phyloP scores from a whole-genome alignment of 2,888 invertebrate species.

The Apamea crenata region DNA sequence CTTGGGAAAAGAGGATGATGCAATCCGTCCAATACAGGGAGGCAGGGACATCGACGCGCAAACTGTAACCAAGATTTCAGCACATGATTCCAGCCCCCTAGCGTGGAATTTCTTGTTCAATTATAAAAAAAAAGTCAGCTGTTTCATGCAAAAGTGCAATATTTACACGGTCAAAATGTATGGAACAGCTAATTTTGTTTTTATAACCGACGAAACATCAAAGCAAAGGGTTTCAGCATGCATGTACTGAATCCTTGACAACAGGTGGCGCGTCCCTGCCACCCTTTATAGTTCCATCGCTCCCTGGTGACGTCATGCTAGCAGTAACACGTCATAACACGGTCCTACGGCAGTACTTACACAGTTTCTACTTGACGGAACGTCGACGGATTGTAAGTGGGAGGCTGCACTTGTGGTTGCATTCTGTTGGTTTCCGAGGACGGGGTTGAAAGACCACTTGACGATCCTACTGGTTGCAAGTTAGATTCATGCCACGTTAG shows the following conservation, averaged over 20 bases:
- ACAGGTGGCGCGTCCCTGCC: not conserved
- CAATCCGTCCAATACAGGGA: not conserved
- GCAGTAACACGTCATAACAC: constrained; percentile 35
- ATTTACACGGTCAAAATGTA: not conserved
- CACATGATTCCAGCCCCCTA: not conserved
- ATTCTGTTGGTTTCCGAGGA: constrained; percentile 40
- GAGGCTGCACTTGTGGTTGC: not conserved
- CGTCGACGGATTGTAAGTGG: constrained; percentile 37
- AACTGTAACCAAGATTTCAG: not conserved
- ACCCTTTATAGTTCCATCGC: not conserved
- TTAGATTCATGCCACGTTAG: constrained; percentile 83
- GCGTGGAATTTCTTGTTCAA: too few species aligned
- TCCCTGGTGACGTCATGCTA: not conserved
- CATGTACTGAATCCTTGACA: not conserved
- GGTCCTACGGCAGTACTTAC: constrained; percentile 68
- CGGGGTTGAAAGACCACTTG: constrained; percentile 64
- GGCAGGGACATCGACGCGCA: not conserved
- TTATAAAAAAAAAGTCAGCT: too few species aligned
- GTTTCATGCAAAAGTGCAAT: too few species aligned
- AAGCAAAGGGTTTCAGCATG: not conserved
- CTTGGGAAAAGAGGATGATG: not conserved
- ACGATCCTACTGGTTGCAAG: constrained; percentile 73
- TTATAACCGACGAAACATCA: not conserved
- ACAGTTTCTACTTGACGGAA: constrained; percentile 83
- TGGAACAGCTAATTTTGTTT: not conserved